Evolutionary conservation across 1,140 invertebrate species (phyloP).

Genomic region (Bombus impatiens): DNA sequence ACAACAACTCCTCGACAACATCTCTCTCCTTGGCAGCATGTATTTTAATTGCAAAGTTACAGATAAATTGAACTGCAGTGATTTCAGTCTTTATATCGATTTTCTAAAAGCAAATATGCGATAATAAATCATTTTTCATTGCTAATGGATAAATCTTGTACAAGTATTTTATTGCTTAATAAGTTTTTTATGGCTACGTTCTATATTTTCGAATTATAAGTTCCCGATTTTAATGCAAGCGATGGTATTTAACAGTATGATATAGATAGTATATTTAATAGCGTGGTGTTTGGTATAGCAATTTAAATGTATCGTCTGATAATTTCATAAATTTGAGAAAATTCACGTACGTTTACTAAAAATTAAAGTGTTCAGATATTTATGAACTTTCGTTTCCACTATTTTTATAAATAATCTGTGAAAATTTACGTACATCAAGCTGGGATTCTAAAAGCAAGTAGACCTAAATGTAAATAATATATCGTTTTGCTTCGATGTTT

Average conservation of each 20-base stretch:
- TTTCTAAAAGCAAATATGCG: no score
- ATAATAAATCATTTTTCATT: no score
- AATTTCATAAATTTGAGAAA: background rate
- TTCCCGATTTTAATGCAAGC: no score
- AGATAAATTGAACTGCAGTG: no score
- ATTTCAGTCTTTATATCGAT: no score
- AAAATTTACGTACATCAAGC: no score
- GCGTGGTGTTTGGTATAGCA: no score
- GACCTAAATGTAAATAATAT: background rate
- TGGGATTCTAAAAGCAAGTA: background rate
- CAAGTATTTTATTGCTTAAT: no score
- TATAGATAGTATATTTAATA: background rate
- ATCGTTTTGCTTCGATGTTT: background rate
- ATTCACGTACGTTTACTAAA: background rate
- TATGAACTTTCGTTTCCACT: background rate
- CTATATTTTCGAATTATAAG: background rate
- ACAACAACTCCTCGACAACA: background rate
- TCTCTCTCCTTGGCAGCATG: no score
- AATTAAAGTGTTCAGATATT: background rate
- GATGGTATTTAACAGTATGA: background rate
- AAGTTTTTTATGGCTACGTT: no score
- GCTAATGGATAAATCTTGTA: no score
- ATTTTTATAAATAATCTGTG: background rate
- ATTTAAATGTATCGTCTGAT: background rate
- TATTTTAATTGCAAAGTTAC: background rate